Evolutionary conservation across 2,797 vertebrate genomes (phyloP).

Genomic region (Acipenser transmontanus): DNA sequence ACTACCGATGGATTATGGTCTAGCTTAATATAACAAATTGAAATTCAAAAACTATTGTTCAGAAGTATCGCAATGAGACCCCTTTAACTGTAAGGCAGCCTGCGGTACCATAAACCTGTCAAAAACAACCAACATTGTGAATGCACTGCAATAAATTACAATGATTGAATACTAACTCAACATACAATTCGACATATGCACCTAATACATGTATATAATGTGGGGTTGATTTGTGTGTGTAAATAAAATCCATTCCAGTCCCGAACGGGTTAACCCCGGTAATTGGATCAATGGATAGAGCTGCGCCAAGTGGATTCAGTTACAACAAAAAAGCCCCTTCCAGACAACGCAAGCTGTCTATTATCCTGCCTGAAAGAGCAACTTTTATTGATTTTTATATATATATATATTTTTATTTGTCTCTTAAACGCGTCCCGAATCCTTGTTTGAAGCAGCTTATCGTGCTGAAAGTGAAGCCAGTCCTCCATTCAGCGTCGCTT

Average conservation of each 20-base stretch:
- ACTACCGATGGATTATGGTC: no score
- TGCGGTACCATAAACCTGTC: no score
- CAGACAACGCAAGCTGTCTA: constrained; percentile 11
- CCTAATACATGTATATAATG: background rate
- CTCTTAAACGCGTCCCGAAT: constrained; percentile 1
- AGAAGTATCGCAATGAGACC: no score
- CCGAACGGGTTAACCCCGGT: constrained; percentile 17
- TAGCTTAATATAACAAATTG: no score
- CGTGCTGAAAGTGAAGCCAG: no score
- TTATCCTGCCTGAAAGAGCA: background rate
- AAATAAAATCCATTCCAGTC: background rate
- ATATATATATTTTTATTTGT: background rate
- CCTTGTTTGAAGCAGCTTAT: background rate
- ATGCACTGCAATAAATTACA: background rate
- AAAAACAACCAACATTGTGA: no score
- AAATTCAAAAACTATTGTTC: no score
- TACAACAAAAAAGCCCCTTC: constrained; percentile 9
- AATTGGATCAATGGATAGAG: constrained; percentile 23
- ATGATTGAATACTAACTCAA: background rate
- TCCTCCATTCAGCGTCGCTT: background rate
- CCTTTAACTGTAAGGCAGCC: no score
- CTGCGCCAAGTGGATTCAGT: constrained; percentile 11
- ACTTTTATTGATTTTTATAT: background rate
- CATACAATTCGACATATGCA: background rate
- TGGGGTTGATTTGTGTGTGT: background rate